Evolutionary conservation across 2,113 vertebrate genomes (phyloP), one percentile per base, ranked within the genome.

Genomic region (Galemys pyrenaicus): DNA sequence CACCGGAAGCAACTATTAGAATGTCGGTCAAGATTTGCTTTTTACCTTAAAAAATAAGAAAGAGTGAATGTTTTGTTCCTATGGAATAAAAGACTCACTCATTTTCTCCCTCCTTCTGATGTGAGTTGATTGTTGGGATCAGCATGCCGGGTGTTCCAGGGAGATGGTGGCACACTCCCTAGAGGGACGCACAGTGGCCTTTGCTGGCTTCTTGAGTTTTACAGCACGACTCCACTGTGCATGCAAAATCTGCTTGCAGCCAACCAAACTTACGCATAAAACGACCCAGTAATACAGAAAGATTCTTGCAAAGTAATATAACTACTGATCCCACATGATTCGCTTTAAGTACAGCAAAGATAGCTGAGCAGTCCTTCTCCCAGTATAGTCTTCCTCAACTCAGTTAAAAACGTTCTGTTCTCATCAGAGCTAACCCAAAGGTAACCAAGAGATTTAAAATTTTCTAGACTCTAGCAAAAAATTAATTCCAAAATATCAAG

Each of bases 41-140:
- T 83, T 79, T 62, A 70, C 44, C 77, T 83, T 87, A 67, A 41
- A 65, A 94, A 75, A n/a, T n/a, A 35, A 75, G 64, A 32, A 74
- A 39, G 17, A 16, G 74, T 30, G 9, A 54, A 13, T 56, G 44
- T 41, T 75, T 28, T 20, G 19, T 37, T 54, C 10, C 0, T 46
- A 10, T 13, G 2, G 24, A 70, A 62, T 56, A 60, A 32, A 35
- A 3, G 15, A 16, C 71, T 88, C 46, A 56, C 24, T n/a, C 3
- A 44, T 64, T 83, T 37, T 9, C 46, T 75, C 26, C 58, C 9
- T 83, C 68, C 3, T 70, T 30, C n/a, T 10, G 0, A 9, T 26
- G 62, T 92, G 39, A 24, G 32, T 24, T 64, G 62, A 2, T 64
- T 46, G 58, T 60, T 58, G 60, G 20, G 20, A 60, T 39, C 20